Evolutionary conservation across 1,140 invertebrate species (phyloP), one percentile per base, ranked within the genome.

Genomic region (Bacillus rossius): DNA sequence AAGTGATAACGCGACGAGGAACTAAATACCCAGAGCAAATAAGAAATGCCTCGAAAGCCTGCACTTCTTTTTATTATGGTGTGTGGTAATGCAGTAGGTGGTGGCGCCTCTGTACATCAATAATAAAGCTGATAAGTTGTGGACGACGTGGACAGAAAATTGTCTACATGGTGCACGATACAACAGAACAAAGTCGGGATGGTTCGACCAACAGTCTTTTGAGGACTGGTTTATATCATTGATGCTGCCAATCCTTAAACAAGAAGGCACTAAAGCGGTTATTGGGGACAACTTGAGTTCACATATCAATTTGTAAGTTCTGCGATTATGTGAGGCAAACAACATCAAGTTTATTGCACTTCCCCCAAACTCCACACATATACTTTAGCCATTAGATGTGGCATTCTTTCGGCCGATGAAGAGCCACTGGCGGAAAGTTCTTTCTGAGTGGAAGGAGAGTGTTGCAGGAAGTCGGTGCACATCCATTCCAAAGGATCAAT

Each of bases 351-450:
- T 73, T 2, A 64, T 72, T 37, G 58, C 66, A 1, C 53, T 72
- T 8, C 70, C 71, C 57, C 69, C 69, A 1, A 74, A 75, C 57
- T 60, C 65, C 3, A 73, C 68, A 1, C 64, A 67, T 40, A 69
- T 73, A 40, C 50, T 69, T 20, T 69, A 73, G 49, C 71, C 71
- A 23, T 56, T 69, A 13, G 71, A 75, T 47, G 69, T 73, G 14
- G 58, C 68, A 4, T 63, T 63, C 4, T 73, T 73, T 64, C 26
- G 61, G 22, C 68, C 69, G 10, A 37, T 71, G 2, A 72, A 73
- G 62, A 40, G 42, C 13, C 50, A 53, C 17, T 74, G 67, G 66
- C 65, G 64, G 49, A 64, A 67, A 54, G 29, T 34, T 4, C 29
- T 34, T 7, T 7, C 4, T 4, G 29, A 34, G 29, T 34, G 29